These are phyloP conservation scores for Tenthredo notha DNA, from an alignment of 2,888 invertebrate species.

Conservation along the genomic window DNA sequence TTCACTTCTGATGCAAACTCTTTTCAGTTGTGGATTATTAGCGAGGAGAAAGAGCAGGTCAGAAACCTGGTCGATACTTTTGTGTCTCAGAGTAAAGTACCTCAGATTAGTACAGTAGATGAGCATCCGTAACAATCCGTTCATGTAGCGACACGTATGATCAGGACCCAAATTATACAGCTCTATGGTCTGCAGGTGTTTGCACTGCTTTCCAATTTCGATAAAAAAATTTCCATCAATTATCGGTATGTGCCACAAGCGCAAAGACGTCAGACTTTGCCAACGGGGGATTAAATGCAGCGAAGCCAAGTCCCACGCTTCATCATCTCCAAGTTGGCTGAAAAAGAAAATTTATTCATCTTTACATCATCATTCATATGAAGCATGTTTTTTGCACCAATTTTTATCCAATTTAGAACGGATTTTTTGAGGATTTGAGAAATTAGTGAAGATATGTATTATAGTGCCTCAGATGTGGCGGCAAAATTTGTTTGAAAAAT, in stretches of 20 bases:
- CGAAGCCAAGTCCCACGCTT: neutral
- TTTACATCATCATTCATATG: neutral
- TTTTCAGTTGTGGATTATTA: neutral
- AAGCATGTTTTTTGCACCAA: neutral
- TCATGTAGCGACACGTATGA: neutral
- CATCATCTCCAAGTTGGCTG: neutral
- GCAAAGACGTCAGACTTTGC: neutral
- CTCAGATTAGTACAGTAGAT: neutral
- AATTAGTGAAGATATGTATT: neutral
- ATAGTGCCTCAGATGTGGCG: neutral
- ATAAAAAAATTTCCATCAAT: neutral
- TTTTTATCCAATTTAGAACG: neutral
- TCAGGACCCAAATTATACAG: neutral
- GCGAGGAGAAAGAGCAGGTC: neutral
- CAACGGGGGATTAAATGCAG: neutral
- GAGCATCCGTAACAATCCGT: neutral
- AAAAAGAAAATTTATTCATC: neutral
- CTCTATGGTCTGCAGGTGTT: neutral
- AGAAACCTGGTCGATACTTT: neutral
- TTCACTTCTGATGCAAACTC: neutral
- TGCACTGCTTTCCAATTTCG: conserved; percentile 19
- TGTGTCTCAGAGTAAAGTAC: neutral
- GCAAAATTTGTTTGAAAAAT: neutral
- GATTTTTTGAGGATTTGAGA: neutral
- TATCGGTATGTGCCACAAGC: neutral